These are phyloP conservation scores for Holacanthella duospinosa DNA, from an alignment of 2,888 invertebrate genomes.

Conservation along the genomic window DNA sequence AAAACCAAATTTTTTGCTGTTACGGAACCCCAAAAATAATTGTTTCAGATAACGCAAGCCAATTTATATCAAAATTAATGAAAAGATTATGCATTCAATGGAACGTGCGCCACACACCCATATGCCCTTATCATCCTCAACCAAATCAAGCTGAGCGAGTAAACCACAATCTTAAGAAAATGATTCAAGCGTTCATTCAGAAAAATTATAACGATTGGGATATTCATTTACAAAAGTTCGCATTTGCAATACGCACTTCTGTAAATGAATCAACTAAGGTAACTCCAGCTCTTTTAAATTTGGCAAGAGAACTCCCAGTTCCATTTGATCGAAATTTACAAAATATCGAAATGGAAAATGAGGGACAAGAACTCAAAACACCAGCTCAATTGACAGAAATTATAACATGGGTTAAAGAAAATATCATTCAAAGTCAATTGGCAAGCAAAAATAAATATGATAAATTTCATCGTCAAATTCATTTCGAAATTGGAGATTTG, in stretches of 20 bases:
- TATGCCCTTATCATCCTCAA: too few species aligned
- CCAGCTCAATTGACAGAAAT: conserved; percentile 3
- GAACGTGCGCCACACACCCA: conserved; percentile 17
- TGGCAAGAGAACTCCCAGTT: conserved; percentile 11
- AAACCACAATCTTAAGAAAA: conserved; percentile 16
- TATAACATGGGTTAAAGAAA: conserved; percentile 11
- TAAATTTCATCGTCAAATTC: conserved; percentile 3
- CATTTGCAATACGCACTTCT: too few species aligned
- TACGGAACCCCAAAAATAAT: too few species aligned
- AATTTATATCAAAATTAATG: conserved; percentile 16
- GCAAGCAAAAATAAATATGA: conserved; percentile 16
- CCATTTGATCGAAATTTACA: too few species aligned
- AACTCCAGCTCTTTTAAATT: conserved; percentile 13
- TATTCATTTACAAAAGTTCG: too few species aligned
- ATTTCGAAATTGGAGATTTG: too few species aligned
- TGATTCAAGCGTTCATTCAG: conserved; percentile 15
- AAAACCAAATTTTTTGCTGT: too few species aligned
- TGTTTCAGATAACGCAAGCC: too few species aligned
- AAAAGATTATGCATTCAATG: conserved; percentile 16
- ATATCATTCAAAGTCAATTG: conserved; percentile 8
- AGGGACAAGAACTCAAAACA: not conserved
- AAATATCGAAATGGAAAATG: not conserved
- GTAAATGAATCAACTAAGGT: too few species aligned
- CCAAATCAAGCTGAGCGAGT: conserved; percentile 19
- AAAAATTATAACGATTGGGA: conserved; percentile 16